Percentiles rank a stretch among this genome's conserved stretches.
Conservation (phyloP, 2,797 vertebrate genomes). For the Hydrophis major region DNA sequence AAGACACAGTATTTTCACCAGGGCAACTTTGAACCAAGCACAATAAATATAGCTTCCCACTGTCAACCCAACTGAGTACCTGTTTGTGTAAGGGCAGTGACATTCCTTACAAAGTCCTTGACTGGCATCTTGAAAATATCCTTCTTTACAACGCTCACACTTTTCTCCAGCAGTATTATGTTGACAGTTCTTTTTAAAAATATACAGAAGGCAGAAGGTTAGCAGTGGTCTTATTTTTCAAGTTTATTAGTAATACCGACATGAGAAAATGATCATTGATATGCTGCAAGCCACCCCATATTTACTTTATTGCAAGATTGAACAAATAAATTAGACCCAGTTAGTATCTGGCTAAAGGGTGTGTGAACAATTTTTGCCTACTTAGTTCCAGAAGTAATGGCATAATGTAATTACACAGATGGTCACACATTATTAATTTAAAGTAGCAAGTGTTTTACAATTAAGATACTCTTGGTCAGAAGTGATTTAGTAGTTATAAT, state of each 20-base stretch:
- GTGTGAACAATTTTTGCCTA: background rate
- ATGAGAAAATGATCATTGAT: background rate
- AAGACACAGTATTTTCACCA: background rate
- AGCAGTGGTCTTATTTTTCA: constrained; percentile 8
- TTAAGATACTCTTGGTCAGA: background rate
- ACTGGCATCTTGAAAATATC: constrained; percentile 81
- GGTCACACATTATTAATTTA: background rate
- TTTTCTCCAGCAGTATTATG: constrained; percentile 86
- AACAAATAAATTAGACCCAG: background rate
- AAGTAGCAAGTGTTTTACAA: background rate
- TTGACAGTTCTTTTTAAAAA: constrained; percentile 79
- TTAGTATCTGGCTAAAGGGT: background rate
- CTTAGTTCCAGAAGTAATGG: background rate
- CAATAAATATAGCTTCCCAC: background rate
- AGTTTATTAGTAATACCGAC: background rate
- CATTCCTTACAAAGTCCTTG: constrained; percentile 80
- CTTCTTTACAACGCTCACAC: constrained; percentile 89
- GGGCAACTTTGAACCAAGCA: background rate
- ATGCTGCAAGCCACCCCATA: background rate
- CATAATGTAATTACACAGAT: background rate
- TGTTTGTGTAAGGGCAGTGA: constrained; percentile 87
- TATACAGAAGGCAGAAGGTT: constrained; percentile 40
- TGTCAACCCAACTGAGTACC: constrained; percentile 65
- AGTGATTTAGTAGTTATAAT: background rate
- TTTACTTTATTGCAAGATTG: background rate